Base-by-base conservation (phyloP, 2,888 invertebrate genomes). In the Antheraea yamamai region DNA sequence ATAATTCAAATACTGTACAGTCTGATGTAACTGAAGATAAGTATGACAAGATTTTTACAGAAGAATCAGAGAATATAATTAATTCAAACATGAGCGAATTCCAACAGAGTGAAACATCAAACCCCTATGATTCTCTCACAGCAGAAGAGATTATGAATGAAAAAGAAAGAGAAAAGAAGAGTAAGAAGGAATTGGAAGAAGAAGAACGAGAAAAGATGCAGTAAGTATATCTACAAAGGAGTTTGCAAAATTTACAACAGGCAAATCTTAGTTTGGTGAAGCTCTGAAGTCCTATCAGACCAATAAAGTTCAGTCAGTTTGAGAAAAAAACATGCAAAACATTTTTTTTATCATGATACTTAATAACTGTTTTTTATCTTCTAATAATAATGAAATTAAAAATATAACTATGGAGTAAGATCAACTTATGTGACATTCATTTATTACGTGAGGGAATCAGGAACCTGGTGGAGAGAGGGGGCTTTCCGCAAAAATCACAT, bases 121-220 rank as follows among this genome's bases (percentile, higher is more conserved):
- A 83, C 76, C 83, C 84, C 79, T 87, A 88, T 87, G 92, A 92
- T 78, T 87, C 88, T 83, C 90, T 90, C 77, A 92, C 88, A 77
- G 87, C 90, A 47, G 94, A 95, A 72, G 94, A 95, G 78, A 89
- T 91, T 84, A 90, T 94, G 86, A 94, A 89, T 88, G 95, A 95
- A 76, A 95, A 95, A 77, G 96, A 96, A 85, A 96, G 96, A 84
- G 97, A 97, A 84, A 96, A 95, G 74, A 97, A 96, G 90, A 97
- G 96, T 83, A 97, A 97, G 91, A 97, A 96, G 78, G 98, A 98
- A 90, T 88, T 98, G 16, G 98, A 99, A 89, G 98, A 99, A 88
- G 99, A 99, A 86, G 99, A 99, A 88, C 94, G 99, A 77, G 98
- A 99, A 88, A 98, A 98, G 91, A 99, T 99, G 99, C 98, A 98